phyloP scores from a whole-genome alignment of 2,888 invertebrate species.

The Leptopilina drosophilae region DNA sequence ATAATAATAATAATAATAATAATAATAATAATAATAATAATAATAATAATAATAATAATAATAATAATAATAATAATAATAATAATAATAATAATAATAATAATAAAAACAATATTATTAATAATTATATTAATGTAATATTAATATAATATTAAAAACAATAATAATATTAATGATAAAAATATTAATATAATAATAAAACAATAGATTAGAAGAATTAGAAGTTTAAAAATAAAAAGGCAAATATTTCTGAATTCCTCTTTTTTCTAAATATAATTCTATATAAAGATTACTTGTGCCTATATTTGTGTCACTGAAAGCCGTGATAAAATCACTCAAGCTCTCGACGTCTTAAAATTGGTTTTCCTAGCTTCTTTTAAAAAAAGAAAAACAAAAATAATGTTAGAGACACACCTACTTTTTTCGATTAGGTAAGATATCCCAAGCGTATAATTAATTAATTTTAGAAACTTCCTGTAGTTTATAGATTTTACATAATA shows the following conservation, averaged over 20 bases:
- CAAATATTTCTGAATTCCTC: neutral
- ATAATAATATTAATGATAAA: too few species aligned
- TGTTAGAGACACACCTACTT: neutral
- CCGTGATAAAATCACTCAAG: neutral
- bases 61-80: too few species aligned
- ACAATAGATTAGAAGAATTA: too few species aligned
- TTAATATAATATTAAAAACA: too few species aligned
- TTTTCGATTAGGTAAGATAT: neutral
- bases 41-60: too few species aligned
- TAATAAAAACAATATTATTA: too few species aligned
- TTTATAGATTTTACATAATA: neutral
- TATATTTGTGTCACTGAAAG: neutral
- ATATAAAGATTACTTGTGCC: neutral
- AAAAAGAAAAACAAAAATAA: neutral
- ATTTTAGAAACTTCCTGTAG: neutral
- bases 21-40: too few species aligned
- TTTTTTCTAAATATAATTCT: neutral
- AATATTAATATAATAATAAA: too few species aligned
- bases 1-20: too few species aligned
- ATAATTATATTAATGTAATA: too few species aligned
- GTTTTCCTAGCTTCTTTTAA: neutral
- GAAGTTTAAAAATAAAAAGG: neutral
- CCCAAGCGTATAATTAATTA: conserved; percentile 31
- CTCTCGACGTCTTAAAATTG: neutral
- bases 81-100: too few species aligned